phyloP scores from a whole-genome alignment of 2,888 invertebrate species.

The Stomorhina lunata region DNA sequence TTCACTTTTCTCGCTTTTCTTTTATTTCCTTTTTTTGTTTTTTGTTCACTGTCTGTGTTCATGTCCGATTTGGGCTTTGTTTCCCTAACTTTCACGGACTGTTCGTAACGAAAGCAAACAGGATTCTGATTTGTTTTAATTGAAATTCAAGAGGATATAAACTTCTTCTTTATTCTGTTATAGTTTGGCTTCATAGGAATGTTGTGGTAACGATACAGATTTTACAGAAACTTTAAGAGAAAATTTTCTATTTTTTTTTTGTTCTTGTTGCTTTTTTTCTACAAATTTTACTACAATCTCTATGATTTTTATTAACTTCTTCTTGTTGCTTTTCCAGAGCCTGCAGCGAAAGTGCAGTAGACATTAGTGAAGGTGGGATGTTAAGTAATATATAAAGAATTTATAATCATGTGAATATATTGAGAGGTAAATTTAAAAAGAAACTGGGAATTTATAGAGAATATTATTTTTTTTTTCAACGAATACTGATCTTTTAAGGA shows the following conservation, averaged over 20 bases:
- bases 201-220: conserved; percentile 50
- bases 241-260: neutral
- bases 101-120: conserved; percentile 74
- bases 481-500: too few species aligned
- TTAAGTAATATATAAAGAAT: neutral
- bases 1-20: conserved; percentile 24
- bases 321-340: too few species aligned
- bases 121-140: conserved; percentile 72
- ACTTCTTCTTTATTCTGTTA: conserved; percentile 4
- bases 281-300: too few species aligned
- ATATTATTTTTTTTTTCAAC: too few species aligned
- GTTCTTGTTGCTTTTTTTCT: neutral
- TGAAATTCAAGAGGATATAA: conserved; percentile 59
- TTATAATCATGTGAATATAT: neutral
- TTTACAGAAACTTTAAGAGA: conserved; percentile 46
- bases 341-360: conserved; percentile 21
- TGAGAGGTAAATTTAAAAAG: too few species aligned
- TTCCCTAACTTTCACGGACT: conserved; percentile 67
- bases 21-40: conserved; percentile 63
- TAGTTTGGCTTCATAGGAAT: conserved; percentile 36
- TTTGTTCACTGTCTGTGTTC: conserved; percentile 29
- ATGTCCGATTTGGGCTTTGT: conserved; percentile 27
- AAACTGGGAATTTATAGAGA: too few species aligned
- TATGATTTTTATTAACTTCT: too few species aligned
- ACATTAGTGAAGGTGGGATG: neutral